Evolutionary conservation across 2,113 vertebrate genomes (phyloP), one percentile per base, ranked within the genome.

Genomic region (Festucalex cinctus): DNA sequence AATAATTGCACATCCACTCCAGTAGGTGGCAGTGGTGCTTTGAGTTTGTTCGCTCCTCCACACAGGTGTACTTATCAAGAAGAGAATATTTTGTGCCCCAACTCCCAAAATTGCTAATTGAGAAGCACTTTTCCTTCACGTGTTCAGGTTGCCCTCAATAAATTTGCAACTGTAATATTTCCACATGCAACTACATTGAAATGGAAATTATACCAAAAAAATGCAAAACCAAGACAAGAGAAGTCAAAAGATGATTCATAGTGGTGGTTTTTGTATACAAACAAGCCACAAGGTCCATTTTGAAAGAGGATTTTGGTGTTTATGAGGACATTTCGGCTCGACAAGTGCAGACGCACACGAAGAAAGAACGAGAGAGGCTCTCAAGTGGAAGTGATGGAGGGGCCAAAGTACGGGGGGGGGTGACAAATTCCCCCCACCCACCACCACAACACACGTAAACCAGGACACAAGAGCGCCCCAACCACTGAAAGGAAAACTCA

Each of bases 341-440:
- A 54, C 46, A 53, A 57, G 26, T 57, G 2, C 26, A 6, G 48
- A 26, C 22, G 13, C 51, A 54, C 9, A 54, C 9, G 17, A 5
- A 56, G n/a, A 37, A 37, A 63, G 49, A 46, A 39, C 26, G 43
- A 62, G 43, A 63, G 46, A 63, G 72, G 78, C 85, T 69, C 67
- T 90, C 80, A 85, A 86, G 86, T 89, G 89, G 87, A 92, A 92
- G 88, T 87, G 87, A 90, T 88, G 76, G 84, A 81, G 83, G 80
- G 83, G 85, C 89, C 83, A 84, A 85, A 85, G 75, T 85, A 85
- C 88, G 84, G 82, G 84, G 88, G 69, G 71, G 84, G 73, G 73
- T 72, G 65, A 78, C 85, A 88, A 88, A 90, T 82, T 84, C 80
- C 82, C 85, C 84, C 80, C n/a, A n/a, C n/a, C n/a, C n/a, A n/a